Evolutionary conservation across 2,113 vertebrate species (phyloP), one percentile per base, ranked within the genome.

Genomic region (Mystacornis crossleyi): DNA sequence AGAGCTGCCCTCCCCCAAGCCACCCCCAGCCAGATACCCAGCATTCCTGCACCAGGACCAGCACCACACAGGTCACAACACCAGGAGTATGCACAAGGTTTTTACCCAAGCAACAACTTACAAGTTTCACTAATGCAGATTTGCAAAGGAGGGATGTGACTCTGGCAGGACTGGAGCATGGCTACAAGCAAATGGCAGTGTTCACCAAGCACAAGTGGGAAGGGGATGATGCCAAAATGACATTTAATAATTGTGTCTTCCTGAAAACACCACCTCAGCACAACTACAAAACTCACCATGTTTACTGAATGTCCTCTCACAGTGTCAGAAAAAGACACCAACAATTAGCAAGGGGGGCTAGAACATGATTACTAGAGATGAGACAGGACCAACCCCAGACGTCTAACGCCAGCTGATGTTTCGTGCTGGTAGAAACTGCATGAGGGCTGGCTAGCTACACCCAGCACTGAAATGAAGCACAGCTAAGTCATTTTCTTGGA

Each of bases 121-220:
- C 18, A 8, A 31, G 19, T 69, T 81, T 70, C 29, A 28, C 47
- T 21, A 14, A 15, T 1, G 31, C 11, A 16, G 26, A 43, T 67
- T n/a, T 51, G 23, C 45, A 42, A 61, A 62, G 61, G 57, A 67
- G 23, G 28, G 28, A 31, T 31, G 53, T 0, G 6, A 60, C 38
- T 53, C 38, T 50, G 50, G 54, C 58, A 26, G 67, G 43, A 24
- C 20, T 3, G 23, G 23, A 58, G 53, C 83, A 58, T 0, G 1
- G 75, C 34, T 50, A 48, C 18, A 29, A 47, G 42, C 31, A 48
- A 65, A 50, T 19, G 2, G 10, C 28, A 6, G 28, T 2, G 0
- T 48, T n/a, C n/a, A 20, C 19, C 14, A 6, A 54, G 40, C 57
- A 21, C 34, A 23, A 10, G 31, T 0, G 1, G 47, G 36, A 77